Base-by-base conservation (phyloP, 2,888 invertebrate species). In the Oxystoma pomonae region DNA sequence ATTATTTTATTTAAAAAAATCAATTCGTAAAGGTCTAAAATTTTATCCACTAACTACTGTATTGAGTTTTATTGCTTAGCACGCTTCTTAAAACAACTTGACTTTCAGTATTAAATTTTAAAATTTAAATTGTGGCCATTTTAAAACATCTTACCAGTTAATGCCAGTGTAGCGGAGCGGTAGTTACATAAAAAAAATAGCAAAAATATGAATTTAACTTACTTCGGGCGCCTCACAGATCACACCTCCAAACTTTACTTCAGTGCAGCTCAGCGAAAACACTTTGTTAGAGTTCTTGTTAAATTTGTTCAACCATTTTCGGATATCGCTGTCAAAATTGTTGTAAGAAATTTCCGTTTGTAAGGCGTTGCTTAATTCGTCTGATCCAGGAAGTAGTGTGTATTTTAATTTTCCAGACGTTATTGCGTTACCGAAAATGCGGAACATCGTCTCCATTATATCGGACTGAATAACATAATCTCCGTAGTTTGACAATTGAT, bases 221-320 rank as follows among this genome's bases (percentile, higher is more conserved):
- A 61, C 61, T 18, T 53, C 50, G 20, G 59, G 56, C 9, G 17
- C n/a, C 21, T 53, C 17, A 20, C 58, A 55, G 1, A 50, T 16
- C 19, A 18, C 1, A 19, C 49, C 19, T 0, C 64, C 64, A 58
- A 60, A 58, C 57, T 60, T n/a, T 16, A 64, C 16, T 17, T 22
- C 20, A 17, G 57, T 53, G 21, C 52, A 57, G 1, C 55, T 16
- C 22, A 64, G 49, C 2, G 64, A 51, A 58, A 64, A 64, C 21
- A 61, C 58, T 9, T 16, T 22, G 1, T 0, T 1, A 1, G 64
- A 64, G 35, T 64, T 19, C 20, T 55, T 2, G 22, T 64, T 64
- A 3, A 64, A 64, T 53, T 60, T 57, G 21, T 61, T 64, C 16
- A 64, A n/a, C 64, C 64, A 64, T 20, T 3, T n/a, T 21, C 64